Evolutionary conservation across 2,888 invertebrate genomes (phyloP).

Genomic region (Lamproptera curius): DNA sequence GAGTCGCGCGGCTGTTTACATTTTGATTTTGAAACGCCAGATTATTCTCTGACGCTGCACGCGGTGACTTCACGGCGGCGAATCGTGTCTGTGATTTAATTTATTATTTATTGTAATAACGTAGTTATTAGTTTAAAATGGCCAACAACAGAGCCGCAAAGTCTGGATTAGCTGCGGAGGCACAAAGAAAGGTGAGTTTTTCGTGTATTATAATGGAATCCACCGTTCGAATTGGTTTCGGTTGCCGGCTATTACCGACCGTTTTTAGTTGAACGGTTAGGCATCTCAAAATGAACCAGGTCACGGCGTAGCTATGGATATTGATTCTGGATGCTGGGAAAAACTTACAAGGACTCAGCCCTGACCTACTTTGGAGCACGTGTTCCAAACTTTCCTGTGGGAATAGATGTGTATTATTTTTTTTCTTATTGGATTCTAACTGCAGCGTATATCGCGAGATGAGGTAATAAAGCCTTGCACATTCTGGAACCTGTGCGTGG

Average conservation of each 20-base stretch:
- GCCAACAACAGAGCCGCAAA: slow-evolving; percentile 91
- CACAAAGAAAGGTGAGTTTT: slow-evolving; percentile 92
- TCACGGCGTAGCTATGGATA: slow-evolving; percentile 38
- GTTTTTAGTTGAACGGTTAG: slow-evolving; percentile 26
- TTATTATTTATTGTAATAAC: slow-evolving; percentile 47
- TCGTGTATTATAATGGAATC: slow-evolving; percentile 8
- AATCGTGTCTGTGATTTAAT: slow-evolving; percentile 68
- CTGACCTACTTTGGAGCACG: slow-evolving; percentile 57
- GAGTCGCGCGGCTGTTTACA: slow-evolving; percentile 66
- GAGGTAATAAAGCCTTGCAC: slow-evolving; percentile 4
- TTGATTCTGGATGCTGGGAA: slow-evolving; percentile 70
- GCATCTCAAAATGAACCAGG: slow-evolving; percentile 37
- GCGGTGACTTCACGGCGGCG: slow-evolving; percentile 62
- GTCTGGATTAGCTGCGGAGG: slow-evolving; percentile 97
- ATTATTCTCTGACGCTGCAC: slow-evolving; percentile 35
- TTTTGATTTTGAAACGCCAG: slow-evolving; percentile 44
- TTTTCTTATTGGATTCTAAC: slow-evolving; percentile 21
- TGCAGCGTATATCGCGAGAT: not conserved
- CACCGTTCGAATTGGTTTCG: slow-evolving; percentile 24
- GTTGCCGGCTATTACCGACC: slow-evolving; percentile 36
- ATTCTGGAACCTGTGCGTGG: slow-evolving; percentile 2
- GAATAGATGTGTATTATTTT: not conserved
- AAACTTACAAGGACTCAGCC: slow-evolving; percentile 60
- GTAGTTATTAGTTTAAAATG: slow-evolving; percentile 75
- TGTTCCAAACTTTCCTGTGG: slow-evolving; percentile 14